These are phyloP conservation scores for Spialia ferax DNA, from an alignment of 2,888 invertebrate genomes.

Conservation along the genomic window DNA sequence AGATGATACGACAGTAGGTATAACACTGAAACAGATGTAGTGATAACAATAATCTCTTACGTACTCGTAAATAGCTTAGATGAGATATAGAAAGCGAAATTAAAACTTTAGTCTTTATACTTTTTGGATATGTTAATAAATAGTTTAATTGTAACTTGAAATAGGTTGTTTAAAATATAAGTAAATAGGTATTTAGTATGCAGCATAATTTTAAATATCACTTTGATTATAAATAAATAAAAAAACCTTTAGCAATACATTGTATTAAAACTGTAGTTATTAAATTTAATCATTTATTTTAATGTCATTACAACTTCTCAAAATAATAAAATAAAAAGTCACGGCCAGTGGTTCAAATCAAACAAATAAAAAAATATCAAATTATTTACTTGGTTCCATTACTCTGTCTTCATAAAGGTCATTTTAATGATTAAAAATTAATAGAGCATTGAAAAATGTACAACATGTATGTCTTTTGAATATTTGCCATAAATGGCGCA, in stretches of 20 bases:
- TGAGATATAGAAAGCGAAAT: conserved; percentile 7
- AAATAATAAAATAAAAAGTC: neutral
- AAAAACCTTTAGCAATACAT: neutral
- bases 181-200: neutral
- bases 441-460: neutral
- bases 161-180: neutral
- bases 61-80: conserved; percentile 10
- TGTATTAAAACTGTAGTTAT: neutral
- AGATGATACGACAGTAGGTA: neutral
- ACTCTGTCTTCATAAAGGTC: neutral
- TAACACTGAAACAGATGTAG: neutral
- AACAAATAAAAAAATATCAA: neutral
- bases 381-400: conserved; percentile 8
- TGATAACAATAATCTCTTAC: conserved; percentile 5
- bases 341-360: neutral
- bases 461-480: neutral
- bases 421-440: neutral
- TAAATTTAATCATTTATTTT: too few species aligned
- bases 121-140: conserved; percentile 7
- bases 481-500: neutral
- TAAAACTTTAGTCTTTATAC: neutral
- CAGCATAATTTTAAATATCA: neutral
- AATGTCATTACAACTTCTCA: neutral
- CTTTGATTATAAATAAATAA: neutral
- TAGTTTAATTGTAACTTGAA: conserved; percentile 4